Base-by-base conservation (phyloP, 35 echinoderm and acorn worm species). In the Diadema setosum region DNA sequence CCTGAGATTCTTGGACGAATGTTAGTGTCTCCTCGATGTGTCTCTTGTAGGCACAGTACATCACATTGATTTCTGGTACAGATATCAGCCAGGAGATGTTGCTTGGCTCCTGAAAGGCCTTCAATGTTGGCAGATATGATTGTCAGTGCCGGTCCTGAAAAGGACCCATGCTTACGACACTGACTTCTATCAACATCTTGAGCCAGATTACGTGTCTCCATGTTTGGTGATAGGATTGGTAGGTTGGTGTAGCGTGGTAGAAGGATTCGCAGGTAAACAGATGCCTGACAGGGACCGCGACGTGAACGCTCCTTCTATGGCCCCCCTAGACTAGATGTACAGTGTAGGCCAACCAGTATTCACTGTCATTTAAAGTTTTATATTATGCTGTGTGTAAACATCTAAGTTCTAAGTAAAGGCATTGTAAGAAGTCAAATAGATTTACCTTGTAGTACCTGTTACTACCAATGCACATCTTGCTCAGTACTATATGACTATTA, bases 31-130 rank as follows among this genome's bases (percentile, higher is more conserved):
- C 78, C 87, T 90, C 87, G 82, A 60, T 90, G 87, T 16, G 78
- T 83, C 87, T 90, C 87, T 46, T 90, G 87, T 32, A 83, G 55
- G 56, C 87, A 90, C 34, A 90, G 39, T 55, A 83, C 42, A 45
- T 67, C 76, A 65, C 80, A 83, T 46, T 90, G 42, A 23, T 64
- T 82, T 4, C 83, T 45, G 4, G 9, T 16, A 39, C 87, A 90
- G 17, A 83, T 15, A 7, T 83, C 50, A 24, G 17, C 59, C 15
- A 83, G 17, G n/a, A 83, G 45, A 29, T 61, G 35, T 83, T 83
- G 56, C 70, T 90, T 83, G 1, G 58, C 86, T 25, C 44, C 37
- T 21, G 86, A 88, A 37, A 88, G 48, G 70, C 49, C 86, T 75
- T 88, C 48, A 50, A 34, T 23, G 50, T 88, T 88, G 34, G 81